Conservation (phyloP, 2,888 invertebrate genomes). For the Eristalis arbustorum region DNA sequence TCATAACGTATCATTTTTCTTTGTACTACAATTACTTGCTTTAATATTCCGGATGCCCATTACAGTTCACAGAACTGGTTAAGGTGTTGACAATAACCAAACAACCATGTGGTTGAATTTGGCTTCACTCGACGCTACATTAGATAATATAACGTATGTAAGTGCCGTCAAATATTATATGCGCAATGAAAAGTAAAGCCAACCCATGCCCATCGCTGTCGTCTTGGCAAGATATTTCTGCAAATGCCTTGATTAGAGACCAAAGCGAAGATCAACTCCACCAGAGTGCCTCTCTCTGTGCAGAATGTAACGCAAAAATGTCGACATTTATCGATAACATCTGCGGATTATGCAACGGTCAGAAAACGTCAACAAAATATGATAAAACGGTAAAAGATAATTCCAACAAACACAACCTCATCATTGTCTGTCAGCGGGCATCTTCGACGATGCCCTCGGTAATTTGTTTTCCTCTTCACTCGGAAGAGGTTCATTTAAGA, state of each 20-base stretch:
- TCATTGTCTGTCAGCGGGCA: neutral
- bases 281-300: neutral
- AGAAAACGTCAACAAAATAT: neutral
- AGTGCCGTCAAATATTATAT: too few species aligned
- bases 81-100: too few species aligned
- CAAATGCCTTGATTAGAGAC: neutral
- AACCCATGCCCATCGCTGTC: too few species aligned
- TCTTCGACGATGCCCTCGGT: neutral
- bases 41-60: too few species aligned
- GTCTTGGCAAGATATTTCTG: neutral
- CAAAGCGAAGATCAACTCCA: neutral
- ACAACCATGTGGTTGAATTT: too few species aligned
- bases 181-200: too few species aligned
- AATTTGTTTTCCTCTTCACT: neutral
- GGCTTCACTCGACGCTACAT: too few species aligned
- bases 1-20: too few species aligned
- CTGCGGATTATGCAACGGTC: slow-evolving; percentile 25
- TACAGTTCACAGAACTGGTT: too few species aligned
- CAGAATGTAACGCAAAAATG: neutral
- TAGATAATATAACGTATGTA: too few species aligned
- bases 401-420: slow-evolving; percentile 15
- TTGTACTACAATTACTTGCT: too few species aligned
- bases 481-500: neutral
- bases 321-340: slow-evolving; percentile 8
- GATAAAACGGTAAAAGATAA: slow-evolving; percentile 35